Conservation (phyloP, 2,888 invertebrate genomes). For the Unio delphinus region DNA sequence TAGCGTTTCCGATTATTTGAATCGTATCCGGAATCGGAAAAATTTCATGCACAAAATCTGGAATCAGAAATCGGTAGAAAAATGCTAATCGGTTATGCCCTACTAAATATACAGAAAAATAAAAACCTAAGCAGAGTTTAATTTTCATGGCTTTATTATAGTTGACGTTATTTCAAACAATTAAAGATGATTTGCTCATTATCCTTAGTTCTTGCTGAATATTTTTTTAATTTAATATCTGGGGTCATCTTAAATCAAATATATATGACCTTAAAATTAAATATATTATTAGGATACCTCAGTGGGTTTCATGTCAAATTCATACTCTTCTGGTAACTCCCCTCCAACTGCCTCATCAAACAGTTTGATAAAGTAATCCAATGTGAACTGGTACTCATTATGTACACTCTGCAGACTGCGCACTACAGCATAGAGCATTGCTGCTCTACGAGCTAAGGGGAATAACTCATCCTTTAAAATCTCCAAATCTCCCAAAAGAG, state of each 20-base stretch:
- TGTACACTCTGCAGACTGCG: constrained; percentile 59
- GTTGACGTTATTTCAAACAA: no score
- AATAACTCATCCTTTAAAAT: constrained; percentile 64
- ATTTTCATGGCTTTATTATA: no score
- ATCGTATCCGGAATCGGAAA: no score
- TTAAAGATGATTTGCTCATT: no score
- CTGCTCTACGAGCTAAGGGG: constrained; percentile 64
- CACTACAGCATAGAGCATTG: constrained; percentile 65
- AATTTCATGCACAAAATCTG: no score
- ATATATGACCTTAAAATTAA: no score
- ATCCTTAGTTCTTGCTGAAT: not conserved
- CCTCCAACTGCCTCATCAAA: constrained; percentile 69
- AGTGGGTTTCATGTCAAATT: constrained; percentile 20
- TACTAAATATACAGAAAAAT: no score
- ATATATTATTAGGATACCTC: constrained; percentile 17
- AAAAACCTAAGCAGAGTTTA: no score
- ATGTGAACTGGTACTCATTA: constrained; percentile 67
- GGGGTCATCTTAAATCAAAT: not conserved
- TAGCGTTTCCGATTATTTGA: no score
- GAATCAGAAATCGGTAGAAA: no score
- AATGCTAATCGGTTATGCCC: no score
- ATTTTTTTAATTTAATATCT: not conserved
- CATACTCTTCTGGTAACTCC: constrained; percentile 55
- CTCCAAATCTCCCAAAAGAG: constrained; percentile 61
- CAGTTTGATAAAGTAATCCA: constrained; percentile 64